phyloP scores from a whole-genome alignment of 1,140 invertebrate genomes.

The Cecropterus lyciades region DNA sequence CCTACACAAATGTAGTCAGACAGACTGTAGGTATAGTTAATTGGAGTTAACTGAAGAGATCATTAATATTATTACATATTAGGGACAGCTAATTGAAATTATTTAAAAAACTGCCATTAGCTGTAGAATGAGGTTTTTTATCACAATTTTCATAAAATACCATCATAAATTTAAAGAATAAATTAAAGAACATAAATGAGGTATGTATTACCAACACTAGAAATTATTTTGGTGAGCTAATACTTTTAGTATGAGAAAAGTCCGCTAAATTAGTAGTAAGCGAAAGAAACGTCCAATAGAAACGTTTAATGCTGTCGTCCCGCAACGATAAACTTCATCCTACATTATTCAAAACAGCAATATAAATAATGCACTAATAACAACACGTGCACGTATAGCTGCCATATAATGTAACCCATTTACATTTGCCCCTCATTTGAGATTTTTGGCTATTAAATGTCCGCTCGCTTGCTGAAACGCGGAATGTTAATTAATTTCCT shows the following conservation, averaged over 20 bases:
- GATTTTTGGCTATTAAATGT: neutral
- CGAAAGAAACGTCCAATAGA: constrained; percentile 15
- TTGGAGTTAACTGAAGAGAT: constrained; percentile 22
- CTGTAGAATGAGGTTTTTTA: constrained; percentile 35
- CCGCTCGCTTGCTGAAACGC: neutral
- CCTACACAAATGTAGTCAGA: neutral
- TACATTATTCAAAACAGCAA: constrained; percentile 10
- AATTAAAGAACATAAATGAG: constrained; percentile 46
- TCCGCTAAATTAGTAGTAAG: constrained; percentile 62
- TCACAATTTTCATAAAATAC: constrained; percentile 59
- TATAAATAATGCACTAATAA: constrained; percentile 4
- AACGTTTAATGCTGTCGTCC: neutral
- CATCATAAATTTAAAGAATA: constrained; percentile 36
- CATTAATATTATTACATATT: constrained; percentile 18
- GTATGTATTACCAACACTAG: constrained; percentile 57
- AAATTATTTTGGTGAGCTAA: constrained; percentile 78
- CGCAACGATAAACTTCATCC: neutral
- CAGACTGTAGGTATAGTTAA: neutral
- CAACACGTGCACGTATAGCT: neutral
- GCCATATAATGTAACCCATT: no score
- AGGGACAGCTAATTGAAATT: constrained; percentile 25
- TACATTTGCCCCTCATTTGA: neutral
- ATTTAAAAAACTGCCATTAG: constrained; percentile 16
- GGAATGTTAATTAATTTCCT: constrained; percentile 12
- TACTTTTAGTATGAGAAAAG: constrained; percentile 71